Evolutionary conservation across 2,797 vertebrate species (phyloP).

Genomic region (Hypotaenidia okinawae): DNA sequence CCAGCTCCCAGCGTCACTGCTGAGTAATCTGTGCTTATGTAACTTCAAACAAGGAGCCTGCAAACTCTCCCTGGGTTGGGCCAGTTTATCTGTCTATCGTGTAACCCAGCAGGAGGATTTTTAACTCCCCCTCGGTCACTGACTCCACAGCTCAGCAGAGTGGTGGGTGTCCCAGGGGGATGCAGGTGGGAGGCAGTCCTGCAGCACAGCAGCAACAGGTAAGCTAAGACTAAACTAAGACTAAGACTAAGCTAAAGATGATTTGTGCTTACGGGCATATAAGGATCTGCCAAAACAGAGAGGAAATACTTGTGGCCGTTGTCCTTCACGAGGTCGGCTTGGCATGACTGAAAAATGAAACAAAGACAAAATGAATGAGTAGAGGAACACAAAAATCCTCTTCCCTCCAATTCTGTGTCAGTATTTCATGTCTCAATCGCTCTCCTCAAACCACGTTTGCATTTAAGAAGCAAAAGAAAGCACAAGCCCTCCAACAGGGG

Average conservation of each 20-base stretch:
- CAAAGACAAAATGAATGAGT: not conserved
- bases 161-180: not conserved
- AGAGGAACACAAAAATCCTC: not conserved
- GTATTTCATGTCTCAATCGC: not conserved
- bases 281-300: conserved; percentile 93
- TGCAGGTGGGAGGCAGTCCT: not conserved
- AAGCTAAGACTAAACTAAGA: too few species aligned
- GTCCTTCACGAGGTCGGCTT: conserved; percentile 97
- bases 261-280: conserved; percentile 92
- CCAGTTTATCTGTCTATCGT: not conserved
- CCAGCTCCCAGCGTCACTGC: not conserved
- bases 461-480: not conserved
- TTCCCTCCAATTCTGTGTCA: not conserved
- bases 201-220: not conserved
- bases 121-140: not conserved
- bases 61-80: rapidly evolving
- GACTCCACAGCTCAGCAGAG: rapidly evolving
- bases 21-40: rapidly evolving
- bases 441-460: not conserved
- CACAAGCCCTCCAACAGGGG: not conserved
- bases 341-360: conserved; percentile 87
- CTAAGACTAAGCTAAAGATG: not conserved
- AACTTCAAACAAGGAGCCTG: rapidly evolving
- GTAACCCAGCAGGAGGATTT: not conserved
- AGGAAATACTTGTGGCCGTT: conserved; percentile 99